Evolutionary conservation across 2,888 invertebrate genomes (phyloP).

Genomic region (Eledona agricola): DNA sequence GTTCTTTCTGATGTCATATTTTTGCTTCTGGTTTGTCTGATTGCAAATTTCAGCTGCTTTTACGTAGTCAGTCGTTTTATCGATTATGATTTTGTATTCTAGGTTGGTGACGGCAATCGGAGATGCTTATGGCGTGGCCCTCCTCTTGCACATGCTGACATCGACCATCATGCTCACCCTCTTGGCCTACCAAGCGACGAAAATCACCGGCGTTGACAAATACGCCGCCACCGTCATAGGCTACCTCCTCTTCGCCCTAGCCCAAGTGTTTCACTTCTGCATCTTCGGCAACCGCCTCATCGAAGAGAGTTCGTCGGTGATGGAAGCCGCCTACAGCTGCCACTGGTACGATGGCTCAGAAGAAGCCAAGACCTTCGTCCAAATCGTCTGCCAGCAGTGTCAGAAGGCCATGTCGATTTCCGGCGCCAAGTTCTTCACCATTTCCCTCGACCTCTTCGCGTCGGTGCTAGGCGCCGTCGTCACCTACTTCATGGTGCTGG

Average conservation of each 20-base stretch:
- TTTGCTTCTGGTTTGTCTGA: too few species aligned
- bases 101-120: conserved; percentile 84
- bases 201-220: conserved; percentile 79
- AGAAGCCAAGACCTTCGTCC: conserved; percentile 89
- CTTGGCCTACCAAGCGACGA: conserved; percentile 86
- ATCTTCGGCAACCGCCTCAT: conserved; percentile 87
- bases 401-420: conserved; percentile 90
- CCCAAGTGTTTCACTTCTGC: conserved; percentile 87
- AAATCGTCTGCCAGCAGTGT: conserved; percentile 90
- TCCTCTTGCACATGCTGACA: conserved; percentile 84
- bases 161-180: conserved; percentile 85
- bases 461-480: conserved; percentile 89
- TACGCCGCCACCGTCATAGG: conserved; percentile 83
- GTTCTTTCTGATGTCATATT: too few species aligned
- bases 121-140: conserved; percentile 84
- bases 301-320: conserved; percentile 91
- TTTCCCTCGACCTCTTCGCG: conserved; percentile 86
- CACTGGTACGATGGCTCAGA: conserved; percentile 92
- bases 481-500: conserved; percentile 92
- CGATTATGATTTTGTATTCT: too few species aligned
- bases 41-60: too few species aligned
- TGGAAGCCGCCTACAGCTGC: conserved; percentile 91
- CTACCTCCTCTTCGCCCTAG: conserved; percentile 80
- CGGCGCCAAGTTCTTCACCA: conserved; percentile 89
- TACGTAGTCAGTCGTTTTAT: too few species aligned